Evolutionary conservation across 2,113 vertebrate genomes (phyloP).

Genomic region (Acanthochromis polyacanthus): DNA sequence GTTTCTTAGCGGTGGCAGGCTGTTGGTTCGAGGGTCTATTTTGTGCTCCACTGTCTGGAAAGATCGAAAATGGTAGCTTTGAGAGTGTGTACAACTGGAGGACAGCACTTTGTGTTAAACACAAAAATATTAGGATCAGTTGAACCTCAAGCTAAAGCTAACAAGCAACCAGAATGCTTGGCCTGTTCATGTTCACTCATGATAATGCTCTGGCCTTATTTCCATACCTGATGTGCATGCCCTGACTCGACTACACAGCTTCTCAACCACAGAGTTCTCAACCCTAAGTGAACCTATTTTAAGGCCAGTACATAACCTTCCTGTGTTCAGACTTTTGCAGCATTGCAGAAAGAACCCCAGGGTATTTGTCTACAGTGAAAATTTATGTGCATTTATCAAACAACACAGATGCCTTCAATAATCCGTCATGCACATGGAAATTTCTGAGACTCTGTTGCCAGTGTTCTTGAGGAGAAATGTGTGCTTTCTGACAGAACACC

Average conservation of each 20-base stretch:
- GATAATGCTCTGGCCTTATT: slow-evolving; percentile 58
- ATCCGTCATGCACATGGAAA: slow-evolving; percentile 10
- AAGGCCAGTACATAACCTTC: neutral
- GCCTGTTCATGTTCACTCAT: slow-evolving; percentile 46
- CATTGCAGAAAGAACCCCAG: neutral
- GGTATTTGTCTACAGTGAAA: neutral
- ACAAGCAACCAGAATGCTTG: neutral
- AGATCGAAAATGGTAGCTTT: slow-evolving; percentile 6
- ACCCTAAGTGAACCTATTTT: neutral
- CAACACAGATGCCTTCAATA: slow-evolving; percentile 34
- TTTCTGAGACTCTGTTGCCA: slow-evolving; percentile 35
- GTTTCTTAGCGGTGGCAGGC: slow-evolving; percentile 91
- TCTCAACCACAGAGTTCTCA: neutral
- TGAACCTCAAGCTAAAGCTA: slow-evolving; percentile 1
- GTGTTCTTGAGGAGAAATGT: slow-evolving; percentile 31
- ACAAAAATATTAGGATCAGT: neutral
- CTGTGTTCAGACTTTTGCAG: neutral
- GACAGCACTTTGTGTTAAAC: neutral
- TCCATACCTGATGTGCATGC: slow-evolving; percentile 66
- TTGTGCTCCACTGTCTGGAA: slow-evolving; percentile 88
- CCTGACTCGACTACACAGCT: slow-evolving; percentile 66
- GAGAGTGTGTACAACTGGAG: neutral
- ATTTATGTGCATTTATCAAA: slow-evolving; percentile 12
- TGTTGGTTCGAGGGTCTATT: slow-evolving; percentile 85
- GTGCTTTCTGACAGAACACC: slow-evolving; percentile 10